Conservation (phyloP, 2,888 invertebrate genomes). For the Idaea aversata region DNA sequence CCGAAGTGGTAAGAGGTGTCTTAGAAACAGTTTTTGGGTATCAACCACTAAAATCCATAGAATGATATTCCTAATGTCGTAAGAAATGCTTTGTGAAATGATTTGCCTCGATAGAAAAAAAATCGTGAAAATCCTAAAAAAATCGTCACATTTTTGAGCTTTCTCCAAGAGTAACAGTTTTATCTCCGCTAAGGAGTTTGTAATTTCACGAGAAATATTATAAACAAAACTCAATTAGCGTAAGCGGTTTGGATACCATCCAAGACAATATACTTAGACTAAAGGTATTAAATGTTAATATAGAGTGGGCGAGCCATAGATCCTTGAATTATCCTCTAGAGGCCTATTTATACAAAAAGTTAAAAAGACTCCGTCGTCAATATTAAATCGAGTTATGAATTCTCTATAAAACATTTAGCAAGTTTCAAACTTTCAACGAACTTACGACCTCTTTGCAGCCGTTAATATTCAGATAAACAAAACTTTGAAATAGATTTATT, state of each 20-base stretch:
- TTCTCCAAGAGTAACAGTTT: too few species aligned
- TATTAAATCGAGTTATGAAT: background rate
- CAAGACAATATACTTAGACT: background rate
- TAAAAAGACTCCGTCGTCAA: background rate
- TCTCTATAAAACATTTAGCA: background rate
- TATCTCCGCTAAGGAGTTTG: too few species aligned
- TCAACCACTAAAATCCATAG: too few species aligned
- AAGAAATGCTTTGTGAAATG: too few species aligned
- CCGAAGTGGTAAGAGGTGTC: too few species aligned
- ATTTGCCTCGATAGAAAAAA: too few species aligned
- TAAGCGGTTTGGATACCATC: background rate
- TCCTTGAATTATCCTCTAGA: background rate
- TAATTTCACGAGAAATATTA: too few species aligned
- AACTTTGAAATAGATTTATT: conserved; percentile 10
- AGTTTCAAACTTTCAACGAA: background rate
- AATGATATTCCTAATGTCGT: too few species aligned
- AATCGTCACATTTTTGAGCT: too few species aligned
- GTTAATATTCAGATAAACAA: background rate
- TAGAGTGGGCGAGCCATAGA: background rate
- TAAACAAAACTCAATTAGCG: background rate
- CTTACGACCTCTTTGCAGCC: background rate
- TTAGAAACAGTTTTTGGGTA: too few species aligned
- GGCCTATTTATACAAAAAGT: background rate
- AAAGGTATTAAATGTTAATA: background rate
- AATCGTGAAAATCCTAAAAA: too few species aligned